Conservation (phyloP, 2,888 invertebrate genomes). For the Volucella zonaria region DNA sequence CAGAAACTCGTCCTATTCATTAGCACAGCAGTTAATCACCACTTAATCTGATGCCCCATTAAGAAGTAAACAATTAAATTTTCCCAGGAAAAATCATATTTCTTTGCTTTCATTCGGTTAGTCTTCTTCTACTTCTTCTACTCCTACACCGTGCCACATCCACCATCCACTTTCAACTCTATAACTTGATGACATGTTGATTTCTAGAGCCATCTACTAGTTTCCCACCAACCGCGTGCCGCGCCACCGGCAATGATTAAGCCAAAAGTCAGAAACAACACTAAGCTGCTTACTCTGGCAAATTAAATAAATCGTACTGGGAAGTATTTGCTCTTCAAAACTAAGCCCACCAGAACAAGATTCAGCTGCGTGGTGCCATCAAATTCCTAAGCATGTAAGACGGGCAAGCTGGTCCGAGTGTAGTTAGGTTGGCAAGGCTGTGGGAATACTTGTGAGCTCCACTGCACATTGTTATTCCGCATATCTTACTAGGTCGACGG, state of each 20-base stretch:
- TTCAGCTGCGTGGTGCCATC: constrained; percentile 27
- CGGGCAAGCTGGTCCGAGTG: not conserved
- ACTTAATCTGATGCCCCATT: constrained; percentile 73
- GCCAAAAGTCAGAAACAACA: constrained; percentile 31
- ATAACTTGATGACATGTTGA: constrained; percentile 47
- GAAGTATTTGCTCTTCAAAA: constrained; percentile 4
- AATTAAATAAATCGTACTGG: constrained; percentile 59
- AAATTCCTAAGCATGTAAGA: constrained; percentile 31
- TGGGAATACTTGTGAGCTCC: constrained; percentile 37
- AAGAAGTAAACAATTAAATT: constrained; percentile 71
- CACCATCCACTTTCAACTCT: no score
- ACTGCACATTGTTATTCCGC: constrained; percentile 69
- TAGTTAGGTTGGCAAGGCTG: not conserved
- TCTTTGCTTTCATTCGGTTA: constrained; percentile 49
- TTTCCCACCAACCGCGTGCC: no score
- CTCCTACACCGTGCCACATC: not conserved
- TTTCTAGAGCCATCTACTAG: constrained; percentile 32
- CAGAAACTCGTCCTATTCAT: constrained; percentile 61
- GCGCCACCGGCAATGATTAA: constrained; percentile 15
- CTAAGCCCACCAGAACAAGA: constrained; percentile 25
- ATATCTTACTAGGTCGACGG: constrained; percentile 74
- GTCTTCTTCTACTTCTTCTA: not conserved
- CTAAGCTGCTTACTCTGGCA: constrained; percentile 58
- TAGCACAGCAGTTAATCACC: constrained; percentile 72
- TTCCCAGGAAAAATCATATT: constrained; percentile 69